Base-by-base conservation (phyloP, 2,113 vertebrate genomes). In the Chloropsis cyanopogon region DNA sequence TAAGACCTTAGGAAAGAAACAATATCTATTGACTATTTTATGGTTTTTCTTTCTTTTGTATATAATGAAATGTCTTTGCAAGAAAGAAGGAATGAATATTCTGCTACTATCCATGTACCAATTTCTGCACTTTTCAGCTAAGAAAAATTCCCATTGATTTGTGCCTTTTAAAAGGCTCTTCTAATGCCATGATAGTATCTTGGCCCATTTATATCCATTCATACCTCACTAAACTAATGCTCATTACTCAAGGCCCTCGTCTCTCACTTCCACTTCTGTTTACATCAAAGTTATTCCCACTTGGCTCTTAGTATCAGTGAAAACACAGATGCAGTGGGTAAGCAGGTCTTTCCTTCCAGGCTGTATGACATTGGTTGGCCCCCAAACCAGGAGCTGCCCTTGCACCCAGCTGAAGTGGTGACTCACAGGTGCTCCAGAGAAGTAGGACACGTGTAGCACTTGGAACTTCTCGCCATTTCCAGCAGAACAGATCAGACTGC, bases 21-120 rank as follows among this genome's bases (percentile, higher is more conserved):
- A 81, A 49, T 94, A 88, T 93, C 76, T 91, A 86, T 92, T 92
- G 89, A 87, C 76, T 89, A 85, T 63, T 90, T 86, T 7, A 46
- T 72, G 47, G 9, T 5, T 77, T 93, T 88, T 84, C 29, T 86
- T 94, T 83, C 50, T 93, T 87, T 79, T 75, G 26, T 39, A 54
- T 69, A 33, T 72, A 95, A 90, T 72, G 44, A 89, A 96, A 92
- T 88, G 41, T 59, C 85, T 91, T 37, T 91, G 61, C 63, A 88
- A 93, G 90, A 83, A 90, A 82, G n/a, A 92, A 89, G 50, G 84
- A 93, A 92, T 90, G 1, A 89, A 93, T 84, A 83, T 80, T 92
- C 82, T 94, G 59, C 46, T 89, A 28, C 47, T 77, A 82, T 20
- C 56, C 35, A 24, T 47, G 46, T 61, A 75, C 47, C 84, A 91